Percentiles rank a stretch among this genome's conserved stretches.
Conservation (phyloP, 1,140 invertebrate species). For the Zaprionus gabonicus region DNA sequence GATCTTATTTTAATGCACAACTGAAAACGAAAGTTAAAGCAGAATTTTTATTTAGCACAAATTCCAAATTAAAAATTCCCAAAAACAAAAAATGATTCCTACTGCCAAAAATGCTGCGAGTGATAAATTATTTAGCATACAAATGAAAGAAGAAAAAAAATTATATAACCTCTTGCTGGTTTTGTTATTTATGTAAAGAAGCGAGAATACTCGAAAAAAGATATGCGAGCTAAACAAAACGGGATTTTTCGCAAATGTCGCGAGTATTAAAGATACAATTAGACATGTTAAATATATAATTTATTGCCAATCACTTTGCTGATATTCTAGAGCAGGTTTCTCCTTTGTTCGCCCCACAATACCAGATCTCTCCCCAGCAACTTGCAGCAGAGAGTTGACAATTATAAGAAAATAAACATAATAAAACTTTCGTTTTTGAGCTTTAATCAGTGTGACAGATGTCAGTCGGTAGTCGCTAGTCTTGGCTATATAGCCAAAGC, state of each 20-base stretch:
- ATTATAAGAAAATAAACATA: conserved; percentile 20
- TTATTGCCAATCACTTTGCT: conserved; percentile 25
- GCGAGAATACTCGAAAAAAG: neutral
- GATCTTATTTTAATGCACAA: neutral
- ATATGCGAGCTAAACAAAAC: conserved; percentile 7
- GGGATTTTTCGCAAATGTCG: conserved; percentile 31
- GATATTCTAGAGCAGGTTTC: conserved; percentile 47
- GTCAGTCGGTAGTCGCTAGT: conserved; percentile 36
- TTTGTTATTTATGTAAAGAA: neutral
- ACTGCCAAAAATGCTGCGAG: neutral
- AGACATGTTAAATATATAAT: conserved; percentile 35
- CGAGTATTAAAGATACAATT: conserved; percentile 30
- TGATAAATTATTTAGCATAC: conserved; percentile 4
- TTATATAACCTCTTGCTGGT: conserved; percentile 20
- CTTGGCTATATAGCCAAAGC: conserved; percentile 12
- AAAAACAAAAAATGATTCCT: neutral
- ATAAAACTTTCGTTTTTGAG: conserved; percentile 10
- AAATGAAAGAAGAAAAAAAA: neutral
- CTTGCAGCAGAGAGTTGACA: conserved; percentile 21
- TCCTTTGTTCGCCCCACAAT: conserved; percentile 30
- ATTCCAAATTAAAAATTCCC: neutral
- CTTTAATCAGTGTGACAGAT: conserved; percentile 67
- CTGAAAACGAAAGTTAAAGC: neutral
- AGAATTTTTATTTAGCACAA: neutral
- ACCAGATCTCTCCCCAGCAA: conserved; percentile 29